phyloP scores from a whole-genome alignment of 2,113 vertebrate genomes.

The Myiagra hebetior region DNA sequence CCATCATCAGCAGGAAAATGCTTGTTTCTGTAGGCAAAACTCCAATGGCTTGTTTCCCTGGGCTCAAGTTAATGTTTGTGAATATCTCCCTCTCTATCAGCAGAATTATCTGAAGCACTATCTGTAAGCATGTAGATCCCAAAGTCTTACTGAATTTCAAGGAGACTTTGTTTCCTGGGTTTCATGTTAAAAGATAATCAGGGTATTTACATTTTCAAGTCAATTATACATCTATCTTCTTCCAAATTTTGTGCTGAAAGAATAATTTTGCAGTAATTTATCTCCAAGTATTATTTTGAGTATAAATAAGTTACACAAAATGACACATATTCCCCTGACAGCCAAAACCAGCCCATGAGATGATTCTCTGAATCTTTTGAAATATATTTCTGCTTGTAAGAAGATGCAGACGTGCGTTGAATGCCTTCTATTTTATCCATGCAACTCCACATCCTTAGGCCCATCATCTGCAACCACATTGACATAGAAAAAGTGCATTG shows the following conservation, averaged over 20 bases:
- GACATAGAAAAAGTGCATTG: neutral
- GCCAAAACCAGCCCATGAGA: neutral
- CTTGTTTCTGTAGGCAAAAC: neutral
- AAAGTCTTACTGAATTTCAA: neutral
- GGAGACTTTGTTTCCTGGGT: neutral
- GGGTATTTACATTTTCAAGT: neutral
- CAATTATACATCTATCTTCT: neutral
- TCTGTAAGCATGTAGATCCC: neutral
- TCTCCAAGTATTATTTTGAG: neutral
- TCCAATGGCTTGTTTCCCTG: neutral
- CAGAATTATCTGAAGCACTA: neutral
- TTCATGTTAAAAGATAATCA: neutral
- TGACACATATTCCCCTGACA: neutral
- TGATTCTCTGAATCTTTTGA: neutral
- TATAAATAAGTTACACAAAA: neutral
- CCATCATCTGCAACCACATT: neutral
- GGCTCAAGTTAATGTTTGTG: constrained; percentile 3
- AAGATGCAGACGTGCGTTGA: neutral
- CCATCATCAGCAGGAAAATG: neutral
- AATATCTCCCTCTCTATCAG: neutral
- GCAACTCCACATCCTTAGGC: rapidly evolving
- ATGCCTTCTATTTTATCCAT: neutral
- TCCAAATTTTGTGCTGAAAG: neutral
- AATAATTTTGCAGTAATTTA: neutral
- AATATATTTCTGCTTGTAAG: neutral